Percentiles rank a stretch among this genome's conserved stretches.
These are phyloP conservation scores for Coccyzus lansbergi DNA, from an alignment of 2,797 vertebrate species.

Conservation along the genomic window DNA sequence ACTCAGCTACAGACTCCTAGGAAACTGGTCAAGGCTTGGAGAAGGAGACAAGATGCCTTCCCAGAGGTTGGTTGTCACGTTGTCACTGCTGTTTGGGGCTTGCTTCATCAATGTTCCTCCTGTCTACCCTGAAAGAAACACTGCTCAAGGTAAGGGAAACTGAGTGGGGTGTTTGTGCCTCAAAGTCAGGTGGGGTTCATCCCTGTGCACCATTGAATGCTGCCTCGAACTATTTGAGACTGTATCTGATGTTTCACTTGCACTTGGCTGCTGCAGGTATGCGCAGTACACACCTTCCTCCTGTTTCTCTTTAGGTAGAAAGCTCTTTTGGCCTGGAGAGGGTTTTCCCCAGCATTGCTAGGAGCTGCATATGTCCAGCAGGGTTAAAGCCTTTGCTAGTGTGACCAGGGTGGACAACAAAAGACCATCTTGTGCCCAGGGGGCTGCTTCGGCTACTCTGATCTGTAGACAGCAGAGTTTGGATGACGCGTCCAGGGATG, in stretches of 20 bases:
- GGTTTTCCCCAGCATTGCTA: neutral
- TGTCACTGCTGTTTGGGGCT: neutral
- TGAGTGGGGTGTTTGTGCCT: neutral
- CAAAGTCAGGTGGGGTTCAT: neutral
- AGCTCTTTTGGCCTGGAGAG: neutral
- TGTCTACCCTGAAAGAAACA: neutral
- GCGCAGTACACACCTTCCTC: neutral
- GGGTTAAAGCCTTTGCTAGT: neutral
- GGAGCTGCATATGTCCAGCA: neutral
- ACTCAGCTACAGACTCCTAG: neutral
- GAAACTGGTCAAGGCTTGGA: neutral
- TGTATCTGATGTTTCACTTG: rapidly evolving
- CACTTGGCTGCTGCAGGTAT: neutral
- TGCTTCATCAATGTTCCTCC: neutral
- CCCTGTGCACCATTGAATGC: neutral
- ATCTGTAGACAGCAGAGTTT: neutral
- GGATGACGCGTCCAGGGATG: neutral
- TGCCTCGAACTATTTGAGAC: neutral
- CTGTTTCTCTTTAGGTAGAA: neutral
- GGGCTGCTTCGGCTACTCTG: neutral
- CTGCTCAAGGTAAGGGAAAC: conserved; percentile 18
- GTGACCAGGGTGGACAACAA: neutral
- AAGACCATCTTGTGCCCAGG: neutral
- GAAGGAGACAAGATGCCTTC: neutral
- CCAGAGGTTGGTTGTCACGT: neutral